Evolutionary conservation across 2,888 invertebrate genomes (phyloP).

Genomic region (Cremastinae sp.): DNA sequence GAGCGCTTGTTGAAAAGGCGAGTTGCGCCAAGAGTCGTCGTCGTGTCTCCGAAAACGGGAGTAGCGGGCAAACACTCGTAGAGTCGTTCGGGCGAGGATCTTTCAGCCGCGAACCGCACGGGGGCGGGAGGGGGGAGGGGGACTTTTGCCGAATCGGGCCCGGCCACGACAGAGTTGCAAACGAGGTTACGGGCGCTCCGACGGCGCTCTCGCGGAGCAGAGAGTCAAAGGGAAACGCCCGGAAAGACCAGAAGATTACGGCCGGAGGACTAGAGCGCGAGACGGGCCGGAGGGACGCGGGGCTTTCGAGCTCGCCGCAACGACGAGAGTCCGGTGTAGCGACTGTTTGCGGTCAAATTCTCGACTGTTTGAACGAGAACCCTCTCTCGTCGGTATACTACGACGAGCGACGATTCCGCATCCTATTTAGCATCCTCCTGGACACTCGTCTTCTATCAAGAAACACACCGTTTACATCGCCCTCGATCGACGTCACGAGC

Average conservation of each 20-base stretch:
- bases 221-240: constrained; percentile 27
- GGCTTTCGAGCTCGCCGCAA: not conserved
- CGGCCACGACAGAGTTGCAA: not conserved
- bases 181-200: not conserved
- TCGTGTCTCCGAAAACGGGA: too few species aligned
- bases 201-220: not conserved
- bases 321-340: constrained; percentile 46
- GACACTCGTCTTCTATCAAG: not conserved
- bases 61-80: too few species aligned
- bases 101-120: too few species aligned
- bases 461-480: not conserved
- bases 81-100: too few species aligned
- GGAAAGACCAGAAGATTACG: constrained; percentile 11
- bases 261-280: not conserved
- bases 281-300: too few species aligned
- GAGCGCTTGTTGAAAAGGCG: too few species aligned
- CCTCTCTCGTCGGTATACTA: constrained; percentile 54
- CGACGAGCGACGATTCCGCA: constrained; percentile 29
- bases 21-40: too few species aligned
- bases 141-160: too few species aligned
- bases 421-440: constrained; percentile 33
- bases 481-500: too few species aligned
- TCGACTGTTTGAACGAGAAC: constrained; percentile 64
- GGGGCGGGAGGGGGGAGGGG: too few species aligned
- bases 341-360: constrained; percentile 67